phyloP scores from a whole-genome alignment of 2,113 vertebrate genomes.

The Odobenus rosmarus region DNA sequence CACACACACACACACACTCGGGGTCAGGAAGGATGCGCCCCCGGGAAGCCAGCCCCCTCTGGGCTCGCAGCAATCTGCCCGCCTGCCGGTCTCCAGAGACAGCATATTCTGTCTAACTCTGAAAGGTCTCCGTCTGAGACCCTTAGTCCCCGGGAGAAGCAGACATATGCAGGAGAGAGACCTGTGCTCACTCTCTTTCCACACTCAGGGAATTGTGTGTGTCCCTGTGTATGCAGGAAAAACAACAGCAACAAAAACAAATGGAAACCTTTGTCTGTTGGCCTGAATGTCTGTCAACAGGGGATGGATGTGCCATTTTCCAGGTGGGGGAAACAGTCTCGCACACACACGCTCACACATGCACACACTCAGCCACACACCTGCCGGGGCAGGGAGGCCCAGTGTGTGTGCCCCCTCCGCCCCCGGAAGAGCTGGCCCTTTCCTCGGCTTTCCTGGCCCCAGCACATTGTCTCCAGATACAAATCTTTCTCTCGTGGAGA shows the following conservation, averaged over 20 bases:
- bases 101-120: no score
- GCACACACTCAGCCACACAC: neutral
- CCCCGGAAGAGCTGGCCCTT: neutral
- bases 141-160: neutral
- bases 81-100: no score
- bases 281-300: neutral
- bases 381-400: neutral
- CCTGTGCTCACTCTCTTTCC: neutral
- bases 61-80: neutral
- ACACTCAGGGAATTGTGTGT: neutral
- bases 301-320: neutral
- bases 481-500: neutral
- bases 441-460: accelerated
- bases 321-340: neutral
- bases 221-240: neutral
- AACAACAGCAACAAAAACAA: neutral
- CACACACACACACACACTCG: neutral
- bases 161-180: neutral
- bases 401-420: accelerated
- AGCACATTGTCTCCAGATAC: neutral
- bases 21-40: accelerated
- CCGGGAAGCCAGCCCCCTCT: neutral
- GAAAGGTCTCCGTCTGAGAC: no score
- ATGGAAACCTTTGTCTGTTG: neutral
- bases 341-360: neutral